Base-by-base conservation (phyloP, 2,113 vertebrate species). In the Chamaea fasciata region DNA sequence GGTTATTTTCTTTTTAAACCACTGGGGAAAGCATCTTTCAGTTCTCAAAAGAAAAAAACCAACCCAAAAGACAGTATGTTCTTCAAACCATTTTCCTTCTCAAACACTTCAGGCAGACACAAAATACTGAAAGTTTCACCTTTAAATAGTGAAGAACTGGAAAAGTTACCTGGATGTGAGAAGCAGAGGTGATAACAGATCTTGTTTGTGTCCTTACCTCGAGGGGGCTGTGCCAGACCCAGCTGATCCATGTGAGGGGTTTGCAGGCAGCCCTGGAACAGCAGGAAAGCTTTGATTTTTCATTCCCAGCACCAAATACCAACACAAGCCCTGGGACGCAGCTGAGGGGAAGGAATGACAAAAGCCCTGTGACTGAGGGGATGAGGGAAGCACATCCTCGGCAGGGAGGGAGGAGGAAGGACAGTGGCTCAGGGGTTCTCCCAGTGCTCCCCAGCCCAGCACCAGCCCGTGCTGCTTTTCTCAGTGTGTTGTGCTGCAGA, bases 321-420 rank as follows among this genome's bases (percentile, higher is more conserved):
- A 62, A 49, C 50, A 16, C 3, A 13, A 56, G 37, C 11, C 0
- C 52, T 8, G 39, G 60, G 68, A 46, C 83, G 44, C 27, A 60
- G 57, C 44, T 39, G 55, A 13, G 57, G 50, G 53, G 83, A 20
- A 78, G 60, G 62, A 83, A 70, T 35, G 68, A 23, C 55, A 78
- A 44, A 28, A 50, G 49, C 4, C 2, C 39, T 8, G 2, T 24
- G 68, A 4, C 10, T 2, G 75, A 52, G 68, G 0, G 4, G n/a
- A 17, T 42, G 85, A 20, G 67, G 42, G 69, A 37, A 47, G 15
- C 0, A 1, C 50, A 44, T 52, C n/a, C 60, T 78, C 44, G 2
- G 10, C 50, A 55, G n/a, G 19, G 65, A 63, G 49, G 23, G 47
- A 55, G 84, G 74, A 53, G 63, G 39, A n/a, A 22, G 33, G 15